Base-by-base conservation (phyloP, 2,888 invertebrate species). In the Dynastes grantii region DNA sequence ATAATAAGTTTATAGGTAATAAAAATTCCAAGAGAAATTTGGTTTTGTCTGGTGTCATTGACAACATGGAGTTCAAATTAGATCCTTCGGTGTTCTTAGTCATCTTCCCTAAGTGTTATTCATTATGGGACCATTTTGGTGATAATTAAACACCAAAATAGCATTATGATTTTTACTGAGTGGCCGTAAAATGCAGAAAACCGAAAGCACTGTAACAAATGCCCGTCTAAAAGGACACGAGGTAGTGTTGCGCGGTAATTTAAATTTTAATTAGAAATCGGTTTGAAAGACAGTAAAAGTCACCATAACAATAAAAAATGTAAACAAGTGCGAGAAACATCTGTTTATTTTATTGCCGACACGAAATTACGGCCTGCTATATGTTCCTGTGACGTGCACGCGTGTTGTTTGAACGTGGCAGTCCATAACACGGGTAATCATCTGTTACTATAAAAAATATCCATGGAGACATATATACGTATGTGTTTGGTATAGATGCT, bases 281-380 rank as follows among this genome's bases (percentile, higher is more conserved):
- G 75, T 78, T 76, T 78, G 51, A 76, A 76, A 76, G 68, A 49
- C 65, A 76, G 53, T 78, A 78, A 78, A 78, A 65, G 75, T 68
- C 78, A 76, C 61, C 51, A 76, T 58, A 65, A 51, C 76, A 49
- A 67, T 76, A 68, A 78, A 78, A 77, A 76, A 55, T 76, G 68
- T 61, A 78, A 76, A 78, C 76, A 68, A 78, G 76, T 76, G 78
- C 76, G 78, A 78, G 68, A 76, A 78, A 78, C 76, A 78, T 76
- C 68, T 78, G 76, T 78, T 78, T 76, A 78, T 68, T 78, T 78
- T 78, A 78, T 78, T 76, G 76, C 68, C 68, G 29, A 55, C 37
- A 9, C 45, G 76, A 16, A 77, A 77, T 67, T 78, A 78, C 75
- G 64, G 78, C 49, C 67, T 61, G 76, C 58, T 65, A 58, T 68